A percentile compares a stretch with the other conserved stretches of the same genome.
These are phyloP conservation scores for Podilymbus podiceps DNA, from an alignment of 2,113 vertebrate species.

Conservation along the genomic window DNA sequence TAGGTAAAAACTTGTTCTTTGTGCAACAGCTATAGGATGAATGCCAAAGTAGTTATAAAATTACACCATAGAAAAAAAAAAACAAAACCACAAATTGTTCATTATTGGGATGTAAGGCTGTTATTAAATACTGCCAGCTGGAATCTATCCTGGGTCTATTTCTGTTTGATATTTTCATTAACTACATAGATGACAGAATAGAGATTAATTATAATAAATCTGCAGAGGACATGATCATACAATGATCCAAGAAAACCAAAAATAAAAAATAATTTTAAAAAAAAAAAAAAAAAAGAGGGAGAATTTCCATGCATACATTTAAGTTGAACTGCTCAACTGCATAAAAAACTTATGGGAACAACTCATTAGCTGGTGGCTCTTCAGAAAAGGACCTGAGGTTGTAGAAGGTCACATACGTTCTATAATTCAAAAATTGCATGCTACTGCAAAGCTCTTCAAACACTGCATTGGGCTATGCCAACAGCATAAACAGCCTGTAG, in stretches of 20 bases:
- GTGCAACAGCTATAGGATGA: background rate
- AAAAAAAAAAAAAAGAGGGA: background rate
- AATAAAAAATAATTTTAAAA: background rate
- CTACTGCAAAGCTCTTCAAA: background rate
- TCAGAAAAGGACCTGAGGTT: background rate
- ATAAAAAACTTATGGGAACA: background rate
- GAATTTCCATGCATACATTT: background rate
- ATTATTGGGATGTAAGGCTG: background rate
- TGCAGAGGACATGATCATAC: background rate
- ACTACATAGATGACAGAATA: background rate
- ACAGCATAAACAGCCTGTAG: background rate
- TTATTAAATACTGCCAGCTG: background rate
- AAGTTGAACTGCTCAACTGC: background rate
- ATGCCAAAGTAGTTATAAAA: background rate
- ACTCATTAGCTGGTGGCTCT: background rate
- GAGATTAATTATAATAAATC: background rate
- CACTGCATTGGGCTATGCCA: background rate
- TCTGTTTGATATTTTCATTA: background rate
- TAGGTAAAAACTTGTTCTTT: background rate
- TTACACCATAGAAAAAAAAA: background rate
- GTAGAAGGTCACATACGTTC: background rate
- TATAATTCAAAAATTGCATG: background rate
- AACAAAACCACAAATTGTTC: background rate
- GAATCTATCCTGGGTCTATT: background rate
- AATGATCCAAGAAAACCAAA: background rate